phyloP scores from a whole-genome alignment of 2,888 invertebrate genomes.

The Eupsilia transversa region DNA sequence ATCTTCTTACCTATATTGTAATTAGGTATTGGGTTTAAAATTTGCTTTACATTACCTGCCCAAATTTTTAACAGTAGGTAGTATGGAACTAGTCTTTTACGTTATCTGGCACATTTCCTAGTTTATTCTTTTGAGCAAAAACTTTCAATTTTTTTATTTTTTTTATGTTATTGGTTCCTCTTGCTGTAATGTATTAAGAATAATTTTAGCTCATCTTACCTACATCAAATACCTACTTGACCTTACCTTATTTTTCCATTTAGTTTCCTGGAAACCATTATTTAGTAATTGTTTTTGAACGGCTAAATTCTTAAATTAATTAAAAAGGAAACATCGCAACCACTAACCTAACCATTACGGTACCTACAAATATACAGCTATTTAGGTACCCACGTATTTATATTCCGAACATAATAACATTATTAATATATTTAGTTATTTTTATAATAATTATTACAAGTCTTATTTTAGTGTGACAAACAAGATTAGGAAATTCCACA shows the following conservation, averaged over 20 bases:
- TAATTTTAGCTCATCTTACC: not conserved
- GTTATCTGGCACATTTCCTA: not conserved
- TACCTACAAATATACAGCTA: not conserved
- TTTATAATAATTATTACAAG: slow-evolving; percentile 2
- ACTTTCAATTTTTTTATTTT: too few species aligned
- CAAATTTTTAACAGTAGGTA: too few species aligned
- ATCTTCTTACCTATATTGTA: not conserved
- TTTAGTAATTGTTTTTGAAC: not conserved
- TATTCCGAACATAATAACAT: not conserved
- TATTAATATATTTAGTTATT: slow-evolving; percentile 8
- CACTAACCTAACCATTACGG: not conserved
- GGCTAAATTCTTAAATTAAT: slow-evolving; percentile 6
- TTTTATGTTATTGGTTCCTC: too few species aligned
- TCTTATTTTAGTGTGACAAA: slow-evolving; percentile 49
- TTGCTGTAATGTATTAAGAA: too few species aligned
- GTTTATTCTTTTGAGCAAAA: not conserved
- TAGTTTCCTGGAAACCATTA: slow-evolving; percentile 2
- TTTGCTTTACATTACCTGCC: not conserved
- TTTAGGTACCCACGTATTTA: not conserved
- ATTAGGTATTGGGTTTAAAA: not conserved
- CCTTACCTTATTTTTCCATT: not conserved
- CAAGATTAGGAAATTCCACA: slow-evolving; percentile 67
- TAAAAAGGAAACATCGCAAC: not conserved
- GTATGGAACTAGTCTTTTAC: not conserved
- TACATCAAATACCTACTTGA: too few species aligned